Base-by-base conservation (phyloP, 2,113 vertebrate species). In the Antechinus flavipes region DNA sequence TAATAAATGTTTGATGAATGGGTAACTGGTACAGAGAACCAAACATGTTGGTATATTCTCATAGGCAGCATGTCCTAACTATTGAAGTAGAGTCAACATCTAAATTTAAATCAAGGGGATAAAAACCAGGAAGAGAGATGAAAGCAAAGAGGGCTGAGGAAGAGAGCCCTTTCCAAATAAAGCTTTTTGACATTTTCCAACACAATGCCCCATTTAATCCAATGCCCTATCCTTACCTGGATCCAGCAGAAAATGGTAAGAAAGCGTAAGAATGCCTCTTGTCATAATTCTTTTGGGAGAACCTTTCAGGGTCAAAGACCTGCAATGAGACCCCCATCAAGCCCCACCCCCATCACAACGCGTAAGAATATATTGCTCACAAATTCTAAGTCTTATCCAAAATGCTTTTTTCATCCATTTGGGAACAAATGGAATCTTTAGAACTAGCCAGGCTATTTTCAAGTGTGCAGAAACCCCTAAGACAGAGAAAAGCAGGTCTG, bases 281-380 rank as follows among this genome's bases (percentile, higher is more conserved):
- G 1, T 98, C 89, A 9, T 61, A 46, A 94, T 99, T 99, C 96
- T 99, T 99, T 3, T 98, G 98, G 11, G 99, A 99, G 98, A 99
- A 99, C 91, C 99, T 98, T 91, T 99, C 95, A 2, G 99, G 99
- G 91, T 99, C 98, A 95, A 99, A 99, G 26, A 99, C 98, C 99
- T 99, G 68, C 14, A 76, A 76, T n/a, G 61, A 76, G 58, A 68
- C 26, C 56, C 58, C 50, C 50, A 52, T 52, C 56, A 30, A 9
- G 26, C 30, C 10, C 58, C 27, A 52, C 9, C 50, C 58, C 8
- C 30, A 68, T 35, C 30, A 68, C 27, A 76, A 76, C 16, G 61
- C n/a, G 1, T 19, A n/a, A 76, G 25, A 76, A n/a, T 16, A 76
- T 35, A n/a, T n/a, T 19, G 61, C 61, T 76, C 35, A n/a, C 35